Evolutionary conservation across 2,888 invertebrate species (phyloP).

Genomic region (Macropis europaea): DNA sequence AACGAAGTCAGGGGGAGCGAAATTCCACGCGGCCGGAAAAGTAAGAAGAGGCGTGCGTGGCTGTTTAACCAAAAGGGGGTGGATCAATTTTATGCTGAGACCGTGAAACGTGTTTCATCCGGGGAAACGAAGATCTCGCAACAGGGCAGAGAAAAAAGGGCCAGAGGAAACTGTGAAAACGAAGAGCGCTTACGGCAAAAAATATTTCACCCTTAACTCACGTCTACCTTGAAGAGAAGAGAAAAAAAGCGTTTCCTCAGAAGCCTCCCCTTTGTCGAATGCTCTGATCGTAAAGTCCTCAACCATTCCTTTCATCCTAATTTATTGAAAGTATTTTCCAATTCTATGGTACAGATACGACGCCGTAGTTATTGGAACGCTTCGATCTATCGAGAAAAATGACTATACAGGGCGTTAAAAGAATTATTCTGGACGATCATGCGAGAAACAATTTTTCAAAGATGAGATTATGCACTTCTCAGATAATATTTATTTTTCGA

Average conservation of each 20-base stretch:
- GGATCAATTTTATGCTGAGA: conserved; percentile 80
- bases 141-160: conserved; percentile 24
- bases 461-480: too few relatives aligned
- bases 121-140: conserved; percentile 59
- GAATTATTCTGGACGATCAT: too few relatives aligned
- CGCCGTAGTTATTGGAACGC: too few relatives aligned
- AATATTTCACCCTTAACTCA: conserved; percentile 65
- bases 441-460: too few relatives aligned
- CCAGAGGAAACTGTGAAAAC: conserved; percentile 39
- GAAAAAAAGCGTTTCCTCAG: conserved; percentile 47
- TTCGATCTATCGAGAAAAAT: too few relatives aligned
- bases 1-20: conserved; percentile 56
- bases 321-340: too few relatives aligned
- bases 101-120: conserved; percentile 83
- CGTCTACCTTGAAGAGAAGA: conserved; percentile 43
- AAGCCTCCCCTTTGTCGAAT: too few relatives aligned
- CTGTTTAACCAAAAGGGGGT: conserved; percentile 77
- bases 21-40: conserved; percentile 54
- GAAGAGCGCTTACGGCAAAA: conserved; percentile 58
- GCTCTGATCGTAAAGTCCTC: too few relatives aligned
- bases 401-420: too few relatives aligned
- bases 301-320: too few relatives aligned
- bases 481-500: too few relatives aligned
- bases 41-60: conserved; percentile 73
- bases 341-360: too few relatives aligned